Base-by-base conservation (phyloP, 1,140 invertebrate genomes). In the Archegozetes longisetosus region DNA sequence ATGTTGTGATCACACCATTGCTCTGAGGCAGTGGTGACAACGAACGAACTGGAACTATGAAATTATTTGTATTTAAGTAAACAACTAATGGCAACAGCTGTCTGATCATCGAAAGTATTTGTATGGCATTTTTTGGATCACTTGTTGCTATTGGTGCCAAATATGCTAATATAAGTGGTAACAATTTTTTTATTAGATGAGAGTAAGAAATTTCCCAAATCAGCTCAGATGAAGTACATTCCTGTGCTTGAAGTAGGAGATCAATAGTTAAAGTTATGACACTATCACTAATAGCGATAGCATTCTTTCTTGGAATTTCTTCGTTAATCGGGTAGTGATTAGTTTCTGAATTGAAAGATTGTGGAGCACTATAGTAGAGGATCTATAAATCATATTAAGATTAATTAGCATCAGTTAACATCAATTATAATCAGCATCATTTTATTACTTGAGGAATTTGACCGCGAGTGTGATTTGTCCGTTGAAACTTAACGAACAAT, bases 401-500 rank as follows among this genome's bases (percentile, higher is more conserved):
- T 40, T 9, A 40, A 40, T 9, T 9, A 9, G 6, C 6, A 40
- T 40, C 6, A 40, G 6, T 40, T 17, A 40, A 40, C 17, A 6
- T 6, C 17, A 40, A 9, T 9, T 9, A 40, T 40, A 9, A 40
- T 6, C 17, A 6, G 6, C 17, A 40, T 9, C 6, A 6, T 40
- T 9, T 40, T 9, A 52, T 6, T 56, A 98, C 82, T 66, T 89
- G 84, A 0, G 94, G 93, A 65, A 98, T 83, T 74, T 98, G 94
- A 48, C 94, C 94, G 46, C 93, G 76, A 0, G 84, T 85, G 65
- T 93, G 81, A 2, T 90, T 94, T 0, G 93, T 91, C 91, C 92
- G 74, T 96, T 95, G 67, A 88, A 89, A 72, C 90, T 94, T 23
- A 96, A 76, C 13, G 88, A 85, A 73, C 90, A 93, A 13, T 88